Conservation (phyloP, 2,888 invertebrate genomes). For the Laspeyria flexula region DNA sequence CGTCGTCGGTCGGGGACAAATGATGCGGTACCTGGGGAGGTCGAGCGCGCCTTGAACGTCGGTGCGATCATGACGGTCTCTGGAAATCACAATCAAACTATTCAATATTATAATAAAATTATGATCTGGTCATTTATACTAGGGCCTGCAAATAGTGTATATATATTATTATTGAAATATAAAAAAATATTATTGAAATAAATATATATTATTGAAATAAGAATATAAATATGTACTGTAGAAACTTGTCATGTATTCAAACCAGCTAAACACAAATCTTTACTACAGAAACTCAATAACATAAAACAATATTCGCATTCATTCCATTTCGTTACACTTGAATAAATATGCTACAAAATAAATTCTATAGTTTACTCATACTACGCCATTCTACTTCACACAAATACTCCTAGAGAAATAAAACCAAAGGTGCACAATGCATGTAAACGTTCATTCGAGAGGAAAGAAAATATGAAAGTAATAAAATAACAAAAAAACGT, state of each 20-base stretch:
- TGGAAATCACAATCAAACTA: constrained; percentile 83
- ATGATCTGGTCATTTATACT: no score
- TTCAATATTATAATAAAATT: constrained; percentile 1
- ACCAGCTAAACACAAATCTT: constrained; percentile 5
- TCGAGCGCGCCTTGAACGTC: constrained; percentile 93
- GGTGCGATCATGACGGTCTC: constrained; percentile 91
- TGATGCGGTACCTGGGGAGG: constrained; percentile 88
- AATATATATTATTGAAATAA: no score
- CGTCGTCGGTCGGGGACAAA: constrained; percentile 38
- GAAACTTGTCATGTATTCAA: not conserved
- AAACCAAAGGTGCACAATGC: constrained; percentile 18
- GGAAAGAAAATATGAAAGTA: constrained; percentile 7
- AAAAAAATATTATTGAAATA: no score
- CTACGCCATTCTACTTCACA: constrained; percentile 8
- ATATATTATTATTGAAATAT: no score
- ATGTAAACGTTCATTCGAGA: constrained; percentile 12
- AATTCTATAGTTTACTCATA: not conserved
- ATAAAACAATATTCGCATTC: constrained; percentile 13
- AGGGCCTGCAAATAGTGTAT: no score
- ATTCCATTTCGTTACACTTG: constrained; percentile 14
- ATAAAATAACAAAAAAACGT: constrained; percentile 8
- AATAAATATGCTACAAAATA: constrained; percentile 7
- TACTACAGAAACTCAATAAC: constrained; percentile 8
- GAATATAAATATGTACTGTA: not conserved
- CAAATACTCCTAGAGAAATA: constrained; percentile 4